phyloP scores from a whole-genome alignment of 2,888 invertebrate genomes.

The Campoletis raptor region DNA sequence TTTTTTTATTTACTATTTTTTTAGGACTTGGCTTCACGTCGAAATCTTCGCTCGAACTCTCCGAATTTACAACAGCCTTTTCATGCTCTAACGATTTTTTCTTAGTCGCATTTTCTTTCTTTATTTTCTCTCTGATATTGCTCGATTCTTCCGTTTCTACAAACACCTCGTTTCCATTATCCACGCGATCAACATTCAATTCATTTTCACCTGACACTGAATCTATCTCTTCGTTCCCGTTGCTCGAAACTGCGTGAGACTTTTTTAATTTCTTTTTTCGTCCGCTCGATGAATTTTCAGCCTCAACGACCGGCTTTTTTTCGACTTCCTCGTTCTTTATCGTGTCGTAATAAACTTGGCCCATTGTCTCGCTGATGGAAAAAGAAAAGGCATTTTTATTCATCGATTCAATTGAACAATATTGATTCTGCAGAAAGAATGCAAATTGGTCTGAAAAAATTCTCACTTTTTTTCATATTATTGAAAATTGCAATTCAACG shows the following conservation, averaged over 20 bases:
- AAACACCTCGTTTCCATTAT: background rate
- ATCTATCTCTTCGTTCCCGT: slow-evolving; percentile 4
- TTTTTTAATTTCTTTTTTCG: slow-evolving; percentile 14
- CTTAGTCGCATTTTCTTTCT: background rate
- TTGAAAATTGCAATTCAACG: no score
- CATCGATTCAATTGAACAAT: background rate
- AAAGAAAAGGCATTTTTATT: background rate
- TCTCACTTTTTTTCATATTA: background rate
- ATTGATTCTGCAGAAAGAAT: background rate
- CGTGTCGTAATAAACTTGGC: slow-evolving; percentile 28
- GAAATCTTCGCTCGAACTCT: slow-evolving; percentile 11
- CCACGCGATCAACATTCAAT: background rate
- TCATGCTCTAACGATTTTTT: background rate
- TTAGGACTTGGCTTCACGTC: background rate
- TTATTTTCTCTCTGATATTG: background rate
- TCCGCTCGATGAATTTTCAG: background rate
- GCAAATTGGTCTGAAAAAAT: background rate
- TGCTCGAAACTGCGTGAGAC: background rate
- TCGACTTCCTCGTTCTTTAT: background rate
- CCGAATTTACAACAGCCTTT: background rate
- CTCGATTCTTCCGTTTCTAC: background rate
- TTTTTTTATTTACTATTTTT: background rate
- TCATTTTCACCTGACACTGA: background rate
- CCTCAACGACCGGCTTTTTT: slow-evolving; percentile 14
- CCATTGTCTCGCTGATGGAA: slow-evolving; percentile 23